Evolutionary conservation across 2,113 vertebrate species (phyloP).

Genomic region (Campylorhamphus procurvoides): DNA sequence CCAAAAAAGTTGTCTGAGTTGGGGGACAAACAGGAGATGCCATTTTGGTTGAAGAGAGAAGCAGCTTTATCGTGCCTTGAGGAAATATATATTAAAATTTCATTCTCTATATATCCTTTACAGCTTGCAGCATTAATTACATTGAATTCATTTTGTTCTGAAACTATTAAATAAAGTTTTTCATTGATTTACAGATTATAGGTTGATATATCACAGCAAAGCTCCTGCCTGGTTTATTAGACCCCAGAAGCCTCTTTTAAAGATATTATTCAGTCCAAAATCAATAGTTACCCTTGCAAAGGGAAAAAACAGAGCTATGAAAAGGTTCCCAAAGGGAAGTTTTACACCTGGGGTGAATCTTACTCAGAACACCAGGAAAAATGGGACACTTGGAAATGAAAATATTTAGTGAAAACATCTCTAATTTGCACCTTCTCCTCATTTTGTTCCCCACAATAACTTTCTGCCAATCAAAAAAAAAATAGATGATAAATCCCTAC

Average conservation of each 20-base stretch:
- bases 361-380: background rate
- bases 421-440: background rate
- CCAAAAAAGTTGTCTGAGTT: background rate
- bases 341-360: background rate
- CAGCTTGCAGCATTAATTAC: constrained; percentile 56
- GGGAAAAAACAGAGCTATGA: background rate
- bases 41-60: background rate
- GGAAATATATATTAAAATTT: constrained; percentile 46
- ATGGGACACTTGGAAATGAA: fast-evolving
- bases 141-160: constrained; percentile 42
- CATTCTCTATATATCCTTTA: constrained; percentile 56
- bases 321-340: background rate
- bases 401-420: background rate
- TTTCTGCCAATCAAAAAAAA: background rate
- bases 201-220: background rate
- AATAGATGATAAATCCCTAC: background rate
- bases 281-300: constrained; percentile 27
- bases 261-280: constrained; percentile 50
- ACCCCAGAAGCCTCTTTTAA: background rate
- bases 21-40: background rate
- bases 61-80: background rate
- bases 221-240: constrained; percentile 26
- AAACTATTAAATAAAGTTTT: constrained; percentile 56
- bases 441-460: background rate
- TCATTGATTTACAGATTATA: constrained; percentile 55